Percentiles rank a stretch among this genome's conserved stretches.
Evolutionary conservation across 2,797 vertebrate species (phyloP).

Genomic region (Fistularia tabacaria): DNA sequence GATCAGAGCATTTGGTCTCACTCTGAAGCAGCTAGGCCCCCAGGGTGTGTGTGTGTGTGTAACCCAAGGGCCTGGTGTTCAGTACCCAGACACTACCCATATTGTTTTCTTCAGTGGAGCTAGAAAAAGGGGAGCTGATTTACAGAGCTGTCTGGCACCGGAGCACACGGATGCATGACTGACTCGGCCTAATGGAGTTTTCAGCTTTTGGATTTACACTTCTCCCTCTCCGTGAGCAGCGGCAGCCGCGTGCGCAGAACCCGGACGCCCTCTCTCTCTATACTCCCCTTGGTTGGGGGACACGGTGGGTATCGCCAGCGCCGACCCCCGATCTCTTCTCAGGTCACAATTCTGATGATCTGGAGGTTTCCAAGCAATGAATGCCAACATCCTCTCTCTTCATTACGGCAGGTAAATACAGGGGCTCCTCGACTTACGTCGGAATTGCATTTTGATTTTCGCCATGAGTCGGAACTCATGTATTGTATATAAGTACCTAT

Average conservation of each 20-base stretch:
- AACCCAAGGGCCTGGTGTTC: slow-evolving; percentile 43
- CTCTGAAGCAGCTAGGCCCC: slow-evolving; percentile 57
- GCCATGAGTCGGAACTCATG: too few relatives aligned
- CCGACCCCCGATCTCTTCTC: too few relatives aligned
- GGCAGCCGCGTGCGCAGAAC: slow-evolving; percentile 19
- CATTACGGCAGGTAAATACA: too few relatives aligned
- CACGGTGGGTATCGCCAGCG: too few relatives aligned
- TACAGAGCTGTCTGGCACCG: slow-evolving; percentile 72
- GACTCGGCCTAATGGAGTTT: slow-evolving; percentile 72
- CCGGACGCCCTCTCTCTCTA: slow-evolving; percentile 7
- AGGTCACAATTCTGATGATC: too few relatives aligned
- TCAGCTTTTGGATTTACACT: slow-evolving; percentile 70
- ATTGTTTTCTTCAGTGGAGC: slow-evolving; percentile 69
- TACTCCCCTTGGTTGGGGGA: too few relatives aligned
- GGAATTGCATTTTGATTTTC: too few relatives aligned
- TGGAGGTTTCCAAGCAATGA: too few relatives aligned
- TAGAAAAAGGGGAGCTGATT: slow-evolving; percentile 61
- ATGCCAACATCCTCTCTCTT: too few relatives aligned
- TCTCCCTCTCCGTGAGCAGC: slow-evolving; percentile 50
- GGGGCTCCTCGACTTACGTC: too few relatives aligned
- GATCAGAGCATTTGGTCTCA: slow-evolving; percentile 70
- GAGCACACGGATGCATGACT: slow-evolving; percentile 63
- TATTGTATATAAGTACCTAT: too few relatives aligned
- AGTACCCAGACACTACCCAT: slow-evolving; percentile 61
- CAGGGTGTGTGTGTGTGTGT: slow-evolving; percentile 24